Evolutionary conservation across 2,113 vertebrate genomes (phyloP).

Genomic region (Regulus satrapa): DNA sequence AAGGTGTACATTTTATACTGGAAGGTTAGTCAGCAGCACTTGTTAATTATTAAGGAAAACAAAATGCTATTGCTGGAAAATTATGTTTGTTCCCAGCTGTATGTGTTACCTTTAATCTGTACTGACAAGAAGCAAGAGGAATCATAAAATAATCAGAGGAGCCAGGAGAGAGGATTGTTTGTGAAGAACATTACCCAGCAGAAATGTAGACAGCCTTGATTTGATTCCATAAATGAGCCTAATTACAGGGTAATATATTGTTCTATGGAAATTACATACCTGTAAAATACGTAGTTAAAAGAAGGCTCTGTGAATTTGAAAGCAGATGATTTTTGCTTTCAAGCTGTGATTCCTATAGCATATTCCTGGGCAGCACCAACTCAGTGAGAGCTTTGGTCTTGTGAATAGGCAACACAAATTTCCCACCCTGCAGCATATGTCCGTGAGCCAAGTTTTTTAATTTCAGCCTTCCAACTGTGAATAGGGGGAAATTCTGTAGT

Average conservation of each 20-base stretch:
- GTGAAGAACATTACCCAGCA: constrained; percentile 54
- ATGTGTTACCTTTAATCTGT: constrained; percentile 73
- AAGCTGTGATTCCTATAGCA: background rate
- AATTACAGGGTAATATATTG: constrained; percentile 44
- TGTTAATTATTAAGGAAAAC: constrained; percentile 81
- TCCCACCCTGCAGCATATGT: background rate
- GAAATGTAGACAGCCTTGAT: constrained; percentile 65
- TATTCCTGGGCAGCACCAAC: background rate
- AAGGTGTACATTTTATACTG: constrained; percentile 62
- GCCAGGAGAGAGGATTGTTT: constrained; percentile 56
- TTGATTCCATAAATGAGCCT: constrained; percentile 58
- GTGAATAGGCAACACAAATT: background rate
- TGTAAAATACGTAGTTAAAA: background rate
- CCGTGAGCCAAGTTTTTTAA: background rate
- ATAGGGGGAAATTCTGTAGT: background rate
- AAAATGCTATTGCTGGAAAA: constrained; percentile 75
- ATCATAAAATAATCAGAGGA: constrained; percentile 67
- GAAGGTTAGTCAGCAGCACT: constrained; percentile 68
- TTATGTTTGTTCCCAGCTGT: constrained; percentile 74
- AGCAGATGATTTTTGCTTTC: background rate
- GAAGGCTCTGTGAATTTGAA: background rate
- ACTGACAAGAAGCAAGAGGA: constrained; percentile 70
- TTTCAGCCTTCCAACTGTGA: background rate
- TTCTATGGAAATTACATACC: constrained; percentile 1
- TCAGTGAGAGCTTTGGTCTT: background rate